phyloP scores from a whole-genome alignment of 2,113 vertebrate species.

The Eleginops maclovinus region DNA sequence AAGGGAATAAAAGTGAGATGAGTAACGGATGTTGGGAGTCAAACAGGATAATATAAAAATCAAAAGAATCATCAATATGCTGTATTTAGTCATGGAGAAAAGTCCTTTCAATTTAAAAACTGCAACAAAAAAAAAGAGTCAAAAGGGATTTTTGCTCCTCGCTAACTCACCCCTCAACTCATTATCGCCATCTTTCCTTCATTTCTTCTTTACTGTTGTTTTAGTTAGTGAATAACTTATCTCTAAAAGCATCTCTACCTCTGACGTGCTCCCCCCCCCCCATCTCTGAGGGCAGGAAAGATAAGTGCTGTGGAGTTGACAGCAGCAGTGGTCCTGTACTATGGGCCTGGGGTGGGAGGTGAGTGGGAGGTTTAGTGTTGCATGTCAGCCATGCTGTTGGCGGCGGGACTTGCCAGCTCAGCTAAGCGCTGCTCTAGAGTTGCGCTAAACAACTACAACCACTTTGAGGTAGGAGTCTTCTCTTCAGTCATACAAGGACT shows the following conservation, averaged over 20 bases:
- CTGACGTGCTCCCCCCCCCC: constrained; percentile 39
- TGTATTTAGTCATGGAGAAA: constrained; percentile 19
- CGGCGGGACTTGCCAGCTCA: constrained; percentile 66
- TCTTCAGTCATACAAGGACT: constrained; percentile 40
- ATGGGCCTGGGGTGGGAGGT: constrained; percentile 68
- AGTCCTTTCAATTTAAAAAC: constrained; percentile 31
- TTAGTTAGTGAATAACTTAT: constrained; percentile 58
- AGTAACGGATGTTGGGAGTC: constrained; percentile 6
- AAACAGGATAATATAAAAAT: constrained; percentile 28
- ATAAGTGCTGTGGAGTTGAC: constrained; percentile 67
- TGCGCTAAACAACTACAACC: constrained; percentile 60
- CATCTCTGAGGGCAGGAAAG: constrained; percentile 51
- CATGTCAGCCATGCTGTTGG: constrained; percentile 72
- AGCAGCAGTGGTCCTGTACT: constrained; percentile 68
- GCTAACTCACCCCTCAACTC: constrained; percentile 43
- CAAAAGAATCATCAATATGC: constrained; percentile 24
- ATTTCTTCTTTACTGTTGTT: constrained; percentile 54
- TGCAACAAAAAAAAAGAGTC: constrained; percentile 40
- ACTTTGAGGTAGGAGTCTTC: constrained; percentile 58
- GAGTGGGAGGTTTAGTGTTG: constrained; percentile 73
- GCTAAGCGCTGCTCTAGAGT: constrained; percentile 57
- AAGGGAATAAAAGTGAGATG: constrained; percentile 17
- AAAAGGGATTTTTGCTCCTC: background rate
- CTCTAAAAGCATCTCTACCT: constrained; percentile 31
- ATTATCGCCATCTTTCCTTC: constrained; percentile 60